Evolutionary conservation across 2,797 vertebrate genomes (phyloP).

Genomic region (Galagoides demidoff): DNA sequence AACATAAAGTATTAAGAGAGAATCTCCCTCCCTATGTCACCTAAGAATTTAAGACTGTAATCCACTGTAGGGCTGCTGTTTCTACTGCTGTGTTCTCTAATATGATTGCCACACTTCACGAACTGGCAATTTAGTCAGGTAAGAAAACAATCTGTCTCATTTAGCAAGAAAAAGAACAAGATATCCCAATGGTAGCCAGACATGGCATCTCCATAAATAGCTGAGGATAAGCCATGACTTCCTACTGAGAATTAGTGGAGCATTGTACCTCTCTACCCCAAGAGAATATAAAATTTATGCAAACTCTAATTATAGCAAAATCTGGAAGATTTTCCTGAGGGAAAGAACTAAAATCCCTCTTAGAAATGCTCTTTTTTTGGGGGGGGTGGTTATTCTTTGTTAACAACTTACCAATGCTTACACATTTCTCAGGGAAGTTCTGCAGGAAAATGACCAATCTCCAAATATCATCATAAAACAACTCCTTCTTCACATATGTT

Average conservation of each 20-base stretch:
- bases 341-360: conserved; percentile 19
- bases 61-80: neutral
- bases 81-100: neutral
- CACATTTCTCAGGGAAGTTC: neutral
- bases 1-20: neutral
- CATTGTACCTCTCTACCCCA: neutral
- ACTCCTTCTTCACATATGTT: neutral
- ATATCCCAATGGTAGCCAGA: neutral
- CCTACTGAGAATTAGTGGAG: neutral
- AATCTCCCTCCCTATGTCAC: neutral
- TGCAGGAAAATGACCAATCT: neutral
- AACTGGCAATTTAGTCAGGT: neutral
- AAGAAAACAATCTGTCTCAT: neutral
- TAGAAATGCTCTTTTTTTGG: neutral
- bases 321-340: neutral
- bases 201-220: neutral
- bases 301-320: neutral
- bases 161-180: conserved; percentile 19
- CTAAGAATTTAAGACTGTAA: neutral
- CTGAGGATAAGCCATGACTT: neutral
- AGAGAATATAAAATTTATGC: conserved; percentile 21
- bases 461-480: neutral
- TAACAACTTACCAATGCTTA: neutral
- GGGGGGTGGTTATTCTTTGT: neutral
- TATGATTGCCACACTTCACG: neutral